Base-by-base conservation (phyloP, 2,888 invertebrate species). In the Drosophila infuscata region DNA sequence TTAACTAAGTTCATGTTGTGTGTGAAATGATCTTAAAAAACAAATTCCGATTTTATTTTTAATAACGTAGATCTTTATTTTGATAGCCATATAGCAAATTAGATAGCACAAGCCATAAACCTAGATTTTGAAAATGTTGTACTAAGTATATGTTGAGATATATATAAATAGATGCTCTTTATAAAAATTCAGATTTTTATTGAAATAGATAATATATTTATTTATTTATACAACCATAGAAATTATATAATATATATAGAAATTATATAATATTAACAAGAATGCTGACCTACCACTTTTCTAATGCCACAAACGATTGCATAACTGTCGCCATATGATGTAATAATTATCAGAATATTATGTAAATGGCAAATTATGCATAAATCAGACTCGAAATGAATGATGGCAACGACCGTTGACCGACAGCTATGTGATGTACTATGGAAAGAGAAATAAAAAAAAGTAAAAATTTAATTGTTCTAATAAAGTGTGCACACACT, bases 401-500 rank as follows among this genome's bases (percentile, higher is more conserved):
- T 54, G 60, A 69, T 59, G 86, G 64, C 83, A 88, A 76, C 84
- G 83, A 81, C 75, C 89, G 70, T 70, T 73, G 61, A 41, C 25
- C 36, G 35, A 63, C 38, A 41, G 8, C 20, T n/a, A 59, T 41
- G 33, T 43, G 48, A 30, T 33, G 38, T 53, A 81, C 56, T 15
- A 30, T 32, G 32, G 20, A 41, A 53, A 63, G 54, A 75, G 64
- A 59, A 17, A 33, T 63, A 65, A 75, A 66, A 25, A 67, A 63
- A 36, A 53, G 29, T 38, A 67, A 57, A 70, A 74, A 68, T 66
- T 74, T 91, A 86, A 87, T 87, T 88, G 84, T 88, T 91, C 74
- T 88, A 82, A 88, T 91, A 81, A 90, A 90, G 73, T 74, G 75
- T 64, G 67, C 74, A 53, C 83, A 81, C 66, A 77, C 52, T 66